Percentiles rank a stretch among this genome's conserved stretches.
Evolutionary conservation across 2,113 vertebrate species (phyloP).

Genomic region (Gorsachius goisagi): DNA sequence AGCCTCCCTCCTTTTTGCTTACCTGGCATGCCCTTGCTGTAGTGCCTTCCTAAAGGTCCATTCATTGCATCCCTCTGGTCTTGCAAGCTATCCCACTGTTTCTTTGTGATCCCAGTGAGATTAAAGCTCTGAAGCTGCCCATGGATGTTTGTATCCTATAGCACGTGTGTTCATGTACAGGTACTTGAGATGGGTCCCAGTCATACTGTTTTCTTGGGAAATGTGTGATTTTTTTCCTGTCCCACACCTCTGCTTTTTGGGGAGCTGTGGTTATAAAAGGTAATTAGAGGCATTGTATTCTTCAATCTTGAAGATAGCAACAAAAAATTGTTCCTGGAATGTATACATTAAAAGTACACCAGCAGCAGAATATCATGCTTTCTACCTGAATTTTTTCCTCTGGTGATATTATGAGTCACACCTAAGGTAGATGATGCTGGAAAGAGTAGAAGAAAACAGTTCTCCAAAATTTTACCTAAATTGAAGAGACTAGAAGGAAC

Average conservation of each 20-base stretch:
- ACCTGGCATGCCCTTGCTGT: background rate
- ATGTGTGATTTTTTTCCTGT: background rate
- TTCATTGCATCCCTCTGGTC: background rate
- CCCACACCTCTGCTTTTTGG: background rate
- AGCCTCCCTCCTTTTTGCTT: background rate
- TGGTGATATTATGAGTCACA: background rate
- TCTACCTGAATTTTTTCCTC: background rate
- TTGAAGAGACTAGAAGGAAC: background rate
- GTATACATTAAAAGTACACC: background rate
- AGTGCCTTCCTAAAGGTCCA: background rate
- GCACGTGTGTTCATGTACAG: accelerated
- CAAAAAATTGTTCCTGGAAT: background rate
- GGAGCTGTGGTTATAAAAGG: background rate
- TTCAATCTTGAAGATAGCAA: background rate
- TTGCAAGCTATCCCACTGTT: background rate
- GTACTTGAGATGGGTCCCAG: background rate
- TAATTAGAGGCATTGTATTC: background rate
- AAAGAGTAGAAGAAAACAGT: background rate
- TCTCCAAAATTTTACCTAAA: background rate
- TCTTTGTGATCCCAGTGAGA: background rate
- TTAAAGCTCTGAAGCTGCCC: background rate
- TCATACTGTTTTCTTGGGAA: background rate
- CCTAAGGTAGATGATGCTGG: background rate
- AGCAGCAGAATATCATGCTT: background rate
- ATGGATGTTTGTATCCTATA: background rate